Evolutionary conservation across 2,797 vertebrate species (phyloP).

Genomic region (Coendou prehensilis): DNA sequence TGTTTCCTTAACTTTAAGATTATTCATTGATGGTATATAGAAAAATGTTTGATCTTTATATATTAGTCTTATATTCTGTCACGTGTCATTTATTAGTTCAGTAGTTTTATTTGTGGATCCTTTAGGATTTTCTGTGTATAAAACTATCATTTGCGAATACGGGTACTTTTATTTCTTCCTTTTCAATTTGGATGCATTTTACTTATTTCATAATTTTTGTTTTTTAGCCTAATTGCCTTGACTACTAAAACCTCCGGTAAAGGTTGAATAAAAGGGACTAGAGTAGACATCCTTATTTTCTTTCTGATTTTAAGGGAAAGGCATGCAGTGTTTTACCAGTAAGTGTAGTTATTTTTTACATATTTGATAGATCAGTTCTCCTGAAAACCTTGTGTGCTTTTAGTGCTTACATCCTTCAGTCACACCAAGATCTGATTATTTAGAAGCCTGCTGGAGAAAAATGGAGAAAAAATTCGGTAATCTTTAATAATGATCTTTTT

Average conservation of each 20-base stretch:
- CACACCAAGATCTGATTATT: conserved; percentile 25
- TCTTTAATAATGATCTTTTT: conserved; percentile 43
- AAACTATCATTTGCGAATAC: not conserved
- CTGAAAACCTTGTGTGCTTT: not conserved
- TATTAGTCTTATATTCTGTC: not conserved
- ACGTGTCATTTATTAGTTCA: not conserved
- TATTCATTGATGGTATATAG: not conserved
- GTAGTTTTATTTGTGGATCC: not conserved
- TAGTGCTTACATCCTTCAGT: conserved; percentile 26
- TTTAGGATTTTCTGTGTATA: not conserved
- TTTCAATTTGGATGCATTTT: not conserved
- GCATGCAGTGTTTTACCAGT: not conserved
- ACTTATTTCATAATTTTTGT: not conserved
- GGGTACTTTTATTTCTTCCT: conserved; percentile 32
- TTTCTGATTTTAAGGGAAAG: conserved; percentile 25
- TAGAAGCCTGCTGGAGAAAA: not conserved
- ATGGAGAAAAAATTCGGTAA: not conserved
- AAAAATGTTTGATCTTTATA: not conserved
- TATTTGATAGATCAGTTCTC: not conserved
- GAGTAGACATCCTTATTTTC: not conserved
- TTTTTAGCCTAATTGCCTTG: not conserved
- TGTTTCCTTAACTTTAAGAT: conserved; percentile 51
- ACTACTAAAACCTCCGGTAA: not conserved
- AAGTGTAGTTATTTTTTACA: conserved; percentile 1
- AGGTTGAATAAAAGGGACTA: not conserved